Conservation (phyloP, 2,888 invertebrate species). For the Plebejus argus region DNA sequence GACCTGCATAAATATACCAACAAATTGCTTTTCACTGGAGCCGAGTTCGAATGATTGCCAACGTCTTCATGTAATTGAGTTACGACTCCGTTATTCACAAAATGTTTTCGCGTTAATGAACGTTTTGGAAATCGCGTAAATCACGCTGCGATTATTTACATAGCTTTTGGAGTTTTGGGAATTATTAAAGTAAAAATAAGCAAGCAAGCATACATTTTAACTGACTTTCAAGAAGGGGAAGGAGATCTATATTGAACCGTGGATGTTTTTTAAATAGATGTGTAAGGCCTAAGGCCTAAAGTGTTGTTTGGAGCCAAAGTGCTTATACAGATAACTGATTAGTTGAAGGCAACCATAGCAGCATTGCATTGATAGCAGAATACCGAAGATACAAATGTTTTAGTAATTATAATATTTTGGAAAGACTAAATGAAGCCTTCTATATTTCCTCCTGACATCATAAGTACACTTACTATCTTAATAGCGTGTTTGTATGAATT, state of each 20-base stretch:
- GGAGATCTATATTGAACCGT: no score
- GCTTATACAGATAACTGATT: no score
- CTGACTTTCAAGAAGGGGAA: background rate
- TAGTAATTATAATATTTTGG: no score
- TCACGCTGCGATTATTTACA: background rate
- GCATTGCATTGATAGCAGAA: no score
- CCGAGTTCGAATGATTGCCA: conserved; percentile 26
- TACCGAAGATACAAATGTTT: no score
- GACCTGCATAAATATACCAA: conserved; percentile 30
- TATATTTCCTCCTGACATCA: no score
- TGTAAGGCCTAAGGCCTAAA: background rate
- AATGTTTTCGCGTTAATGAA: conserved; percentile 26
- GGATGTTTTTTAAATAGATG: background rate
- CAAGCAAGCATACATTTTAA: background rate
- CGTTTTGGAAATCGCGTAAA: background rate
- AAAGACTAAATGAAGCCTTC: no score
- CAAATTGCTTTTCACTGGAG: conserved; percentile 28
- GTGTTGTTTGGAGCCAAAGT: no score
- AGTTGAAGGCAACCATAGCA: no score
- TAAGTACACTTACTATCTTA: no score
- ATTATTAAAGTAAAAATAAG: background rate
- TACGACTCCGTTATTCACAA: conserved; percentile 14
- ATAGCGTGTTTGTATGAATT: no score
- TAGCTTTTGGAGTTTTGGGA: background rate
- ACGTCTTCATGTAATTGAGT: conserved; percentile 28